Evolutionary conservation across 2,797 vertebrate genomes (phyloP).

Genomic region (Alouatta caraya): DNA sequence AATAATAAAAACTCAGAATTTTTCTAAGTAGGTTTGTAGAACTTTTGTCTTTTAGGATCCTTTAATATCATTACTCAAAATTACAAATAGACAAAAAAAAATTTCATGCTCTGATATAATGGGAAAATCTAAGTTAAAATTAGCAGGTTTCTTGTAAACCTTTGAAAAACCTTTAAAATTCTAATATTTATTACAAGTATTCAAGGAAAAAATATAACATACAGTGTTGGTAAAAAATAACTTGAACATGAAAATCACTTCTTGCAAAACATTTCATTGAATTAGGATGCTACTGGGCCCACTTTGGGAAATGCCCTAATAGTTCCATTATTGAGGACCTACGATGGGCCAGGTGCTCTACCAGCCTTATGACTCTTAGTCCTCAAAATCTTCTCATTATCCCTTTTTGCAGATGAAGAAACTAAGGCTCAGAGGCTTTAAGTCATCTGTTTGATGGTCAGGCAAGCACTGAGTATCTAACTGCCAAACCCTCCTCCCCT

Average conservation of each 20-base stretch:
- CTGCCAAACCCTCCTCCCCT: neutral
- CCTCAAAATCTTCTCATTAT: neutral
- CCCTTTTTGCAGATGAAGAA: neutral
- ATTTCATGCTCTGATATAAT: neutral
- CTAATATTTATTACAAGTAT: neutral
- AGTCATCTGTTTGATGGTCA: neutral
- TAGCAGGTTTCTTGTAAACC: neutral
- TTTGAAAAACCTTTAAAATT: constrained; percentile 15
- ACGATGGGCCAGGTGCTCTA: neutral
- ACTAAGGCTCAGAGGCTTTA: neutral
- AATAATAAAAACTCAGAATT: neutral
- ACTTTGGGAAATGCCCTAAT: neutral
- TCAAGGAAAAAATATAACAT: neutral
- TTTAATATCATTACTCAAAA: neutral
- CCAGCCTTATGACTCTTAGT: neutral
- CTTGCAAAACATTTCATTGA: neutral
- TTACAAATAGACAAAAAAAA: neutral
- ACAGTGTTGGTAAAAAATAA: neutral
- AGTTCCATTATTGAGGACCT: neutral
- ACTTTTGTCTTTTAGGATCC: neutral
- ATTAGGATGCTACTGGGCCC: neutral
- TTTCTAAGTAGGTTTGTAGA: neutral
- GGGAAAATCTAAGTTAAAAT: neutral
- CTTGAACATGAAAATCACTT: neutral
- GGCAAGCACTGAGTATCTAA: neutral